Percentiles rank a stretch among this genome's conserved stretches.
Evolutionary conservation across 23 tunicate species (phyloP).

Genomic region (Botrylloides violaceus): DNA sequence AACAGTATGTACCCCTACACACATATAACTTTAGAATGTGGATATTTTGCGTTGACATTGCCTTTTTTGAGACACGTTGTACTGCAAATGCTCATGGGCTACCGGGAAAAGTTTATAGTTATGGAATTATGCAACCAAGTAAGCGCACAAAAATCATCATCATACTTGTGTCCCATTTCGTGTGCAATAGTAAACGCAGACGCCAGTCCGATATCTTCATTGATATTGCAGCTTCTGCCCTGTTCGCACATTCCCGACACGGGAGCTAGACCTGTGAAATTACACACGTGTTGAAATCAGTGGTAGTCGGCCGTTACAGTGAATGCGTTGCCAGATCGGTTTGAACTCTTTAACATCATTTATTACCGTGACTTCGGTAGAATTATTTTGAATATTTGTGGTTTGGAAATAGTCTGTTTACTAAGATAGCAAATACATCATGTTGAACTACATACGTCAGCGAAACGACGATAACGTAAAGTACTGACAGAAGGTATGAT

Average conservation of each 20-base stretch:
- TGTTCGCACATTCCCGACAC: constrained; percentile 88
- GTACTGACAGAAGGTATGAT: background rate
- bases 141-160: too few species aligned
- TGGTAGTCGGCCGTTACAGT: constrained; percentile 1
- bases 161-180: constrained; percentile 99
- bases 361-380: too few species aligned
- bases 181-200: constrained; percentile 94
- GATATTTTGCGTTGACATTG: too few species aligned
- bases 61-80: too few species aligned
- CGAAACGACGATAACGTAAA: background rate
- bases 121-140: too few species aligned
- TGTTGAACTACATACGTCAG: background rate
- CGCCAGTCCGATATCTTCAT: constrained; percentile 88
- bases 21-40: too few species aligned
- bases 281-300: background rate
- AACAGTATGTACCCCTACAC: too few species aligned
- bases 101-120: too few species aligned
- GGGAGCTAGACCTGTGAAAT: constrained; percentile 62
- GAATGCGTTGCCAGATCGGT: too few species aligned
- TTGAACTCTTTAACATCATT: too few species aligned
- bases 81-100: too few species aligned
- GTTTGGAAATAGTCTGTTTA: background rate
- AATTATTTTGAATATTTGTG: background rate
- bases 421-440: background rate
- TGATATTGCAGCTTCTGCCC: constrained; percentile 87